Conservation (phyloP, 1,140 invertebrate species). For the Temnothorax longispinosus region DNA sequence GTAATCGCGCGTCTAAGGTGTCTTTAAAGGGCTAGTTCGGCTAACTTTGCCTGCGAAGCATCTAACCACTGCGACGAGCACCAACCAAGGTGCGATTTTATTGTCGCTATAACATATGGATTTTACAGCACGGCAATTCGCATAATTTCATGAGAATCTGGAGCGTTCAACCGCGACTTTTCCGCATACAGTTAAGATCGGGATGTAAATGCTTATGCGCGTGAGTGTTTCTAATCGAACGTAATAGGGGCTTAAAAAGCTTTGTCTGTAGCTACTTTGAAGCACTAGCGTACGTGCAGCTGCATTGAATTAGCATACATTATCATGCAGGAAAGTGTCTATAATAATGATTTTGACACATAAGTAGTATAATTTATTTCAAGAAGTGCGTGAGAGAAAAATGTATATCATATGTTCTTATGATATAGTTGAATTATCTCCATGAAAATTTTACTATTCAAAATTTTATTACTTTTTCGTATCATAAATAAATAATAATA, state of each 20-base stretch:
- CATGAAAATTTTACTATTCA: not conserved
- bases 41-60: conserved; percentile 14
- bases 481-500: not conserved
- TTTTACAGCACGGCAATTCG: conserved; percentile 42
- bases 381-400: not conserved
- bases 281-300: not conserved
- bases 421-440: not conserved
- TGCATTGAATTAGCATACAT: conserved; percentile 30
- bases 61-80: not conserved
- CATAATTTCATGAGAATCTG: conserved; percentile 25
- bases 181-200: not conserved
- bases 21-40: conserved; percentile 75
- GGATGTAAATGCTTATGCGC: conserved; percentile 7
- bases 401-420: not conserved
- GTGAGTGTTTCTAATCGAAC: conserved; percentile 4
- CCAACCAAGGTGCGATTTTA: conserved; percentile 36
- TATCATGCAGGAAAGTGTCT: not conserved
- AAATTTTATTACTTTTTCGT: not conserved
- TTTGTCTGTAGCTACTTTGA: not conserved
- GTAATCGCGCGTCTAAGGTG: conserved; percentile 73
- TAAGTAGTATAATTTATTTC: not conserved
- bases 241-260: conserved; percentile 28
- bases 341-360: not conserved
- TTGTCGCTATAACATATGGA: conserved; percentile 35
- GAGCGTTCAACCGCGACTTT: conserved; percentile 23